These are phyloP conservation scores for Sarcophilus harrisii DNA, from an alignment of 2,797 vertebrate species.

Conservation along the genomic window DNA sequence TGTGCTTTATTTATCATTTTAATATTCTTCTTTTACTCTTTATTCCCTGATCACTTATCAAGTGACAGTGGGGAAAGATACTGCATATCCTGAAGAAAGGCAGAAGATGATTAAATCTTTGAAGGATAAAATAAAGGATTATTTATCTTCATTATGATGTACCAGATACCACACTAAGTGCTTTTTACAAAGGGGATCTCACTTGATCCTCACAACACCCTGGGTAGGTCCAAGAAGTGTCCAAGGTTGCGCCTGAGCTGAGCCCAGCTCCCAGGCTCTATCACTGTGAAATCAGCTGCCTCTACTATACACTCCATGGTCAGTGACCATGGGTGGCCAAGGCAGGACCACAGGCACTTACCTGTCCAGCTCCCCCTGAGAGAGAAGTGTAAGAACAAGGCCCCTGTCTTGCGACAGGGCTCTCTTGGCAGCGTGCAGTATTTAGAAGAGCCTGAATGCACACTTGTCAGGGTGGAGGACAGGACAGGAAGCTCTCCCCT, in stretches of 20 bases:
- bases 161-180: neutral
- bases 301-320: neutral
- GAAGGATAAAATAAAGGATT: neutral
- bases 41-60: neutral
- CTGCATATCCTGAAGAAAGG: neutral
- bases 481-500: neutral
- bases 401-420: too few species aligned
- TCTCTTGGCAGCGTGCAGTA: too few species aligned
- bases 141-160: neutral
- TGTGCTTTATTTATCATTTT: neutral
- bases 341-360: neutral
- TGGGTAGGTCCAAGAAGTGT: neutral
- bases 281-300: neutral
- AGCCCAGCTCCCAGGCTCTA: neutral
- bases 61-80: neutral
- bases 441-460: neutral
- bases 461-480: neutral
- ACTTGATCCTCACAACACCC: neutral
- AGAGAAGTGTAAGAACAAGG: neutral
- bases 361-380: neutral
- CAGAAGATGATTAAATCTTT: neutral
- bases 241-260: neutral
- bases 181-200: neutral
- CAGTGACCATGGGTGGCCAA: neutral
- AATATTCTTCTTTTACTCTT: neutral